Evolutionary conservation across 2,888 invertebrate genomes (phyloP).

Genomic region (Orthosia gracilis): DNA sequence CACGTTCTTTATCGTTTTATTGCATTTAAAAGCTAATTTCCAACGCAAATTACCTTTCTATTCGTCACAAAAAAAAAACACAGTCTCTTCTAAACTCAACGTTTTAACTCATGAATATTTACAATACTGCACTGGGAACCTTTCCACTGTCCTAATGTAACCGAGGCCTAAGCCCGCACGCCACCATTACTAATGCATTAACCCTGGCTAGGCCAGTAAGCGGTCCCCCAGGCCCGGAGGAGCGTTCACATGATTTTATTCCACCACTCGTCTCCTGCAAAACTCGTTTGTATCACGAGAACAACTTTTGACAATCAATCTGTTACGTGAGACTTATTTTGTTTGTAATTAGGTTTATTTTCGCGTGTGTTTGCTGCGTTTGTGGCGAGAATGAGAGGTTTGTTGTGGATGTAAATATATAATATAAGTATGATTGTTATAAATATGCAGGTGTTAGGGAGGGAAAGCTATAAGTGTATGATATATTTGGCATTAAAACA

Average conservation of each 20-base stretch:
- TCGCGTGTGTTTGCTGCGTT: slow-evolving; percentile 41
- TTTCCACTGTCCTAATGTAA: slow-evolving; percentile 62
- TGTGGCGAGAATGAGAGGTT: not conserved
- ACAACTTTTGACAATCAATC: slow-evolving; percentile 77
- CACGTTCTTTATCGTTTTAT: no score
- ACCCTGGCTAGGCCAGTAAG: slow-evolving; percentile 87
- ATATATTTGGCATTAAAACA: not conserved
- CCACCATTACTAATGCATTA: slow-evolving; percentile 92
- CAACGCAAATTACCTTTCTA: not conserved
- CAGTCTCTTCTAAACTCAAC: slow-evolving; percentile 36
- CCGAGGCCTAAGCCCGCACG: slow-evolving; percentile 62
- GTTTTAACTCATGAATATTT: slow-evolving; percentile 61
- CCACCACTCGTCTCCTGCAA: slow-evolving; percentile 72
- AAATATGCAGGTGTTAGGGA: slow-evolving; percentile 1
- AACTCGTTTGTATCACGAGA: slow-evolving; percentile 64
- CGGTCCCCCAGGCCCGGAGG: slow-evolving; percentile 84
- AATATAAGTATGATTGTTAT: not conserved
- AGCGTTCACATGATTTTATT: slow-evolving; percentile 83
- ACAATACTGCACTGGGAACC: slow-evolving; percentile 48
- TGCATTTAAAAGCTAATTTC: slow-evolving; percentile 18
- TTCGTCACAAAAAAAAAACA: slow-evolving; percentile 19
- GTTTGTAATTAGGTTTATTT: slow-evolving; percentile 61
- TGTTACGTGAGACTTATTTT: slow-evolving; percentile 68
- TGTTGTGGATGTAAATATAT: slow-evolving; percentile 5
- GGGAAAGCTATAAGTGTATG: not conserved